A percentile compares a stretch with the other conserved stretches of the same genome.
phyloP scores from a whole-genome alignment of 2,113 vertebrate genomes.

The Larimichthys polyactis region DNA sequence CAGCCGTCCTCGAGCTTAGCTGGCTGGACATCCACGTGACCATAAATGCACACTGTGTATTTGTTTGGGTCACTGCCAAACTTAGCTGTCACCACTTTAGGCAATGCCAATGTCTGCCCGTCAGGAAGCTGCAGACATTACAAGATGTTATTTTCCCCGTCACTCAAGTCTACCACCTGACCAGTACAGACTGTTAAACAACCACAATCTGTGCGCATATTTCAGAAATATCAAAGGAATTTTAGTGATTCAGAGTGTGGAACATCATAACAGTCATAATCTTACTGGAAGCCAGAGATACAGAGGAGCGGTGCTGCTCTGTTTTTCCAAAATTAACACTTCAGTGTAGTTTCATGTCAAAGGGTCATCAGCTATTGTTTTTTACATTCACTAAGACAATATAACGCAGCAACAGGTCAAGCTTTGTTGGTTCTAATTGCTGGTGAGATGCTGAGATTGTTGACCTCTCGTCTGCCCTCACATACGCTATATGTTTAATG shows the following conservation, averaged over 20 bases:
- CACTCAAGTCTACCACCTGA: background rate
- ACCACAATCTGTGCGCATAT: background rate
- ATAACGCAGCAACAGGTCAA: background rate
- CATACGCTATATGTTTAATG: constrained; percentile 24
- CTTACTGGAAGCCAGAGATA: background rate
- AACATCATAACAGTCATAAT: background rate
- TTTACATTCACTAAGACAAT: background rate
- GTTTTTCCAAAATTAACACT: background rate
- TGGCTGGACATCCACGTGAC: constrained; percentile 93
- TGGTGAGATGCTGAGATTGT: background rate
- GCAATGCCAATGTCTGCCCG: constrained; percentile 83
- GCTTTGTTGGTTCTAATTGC: constrained; percentile 17
- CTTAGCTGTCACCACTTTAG: constrained; percentile 88
- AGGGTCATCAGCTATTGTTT: constrained; percentile 20
- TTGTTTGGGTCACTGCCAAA: constrained; percentile 87
- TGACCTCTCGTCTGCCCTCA: constrained; percentile 15
- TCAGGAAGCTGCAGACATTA: constrained; percentile 81
- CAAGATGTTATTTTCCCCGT: background rate
- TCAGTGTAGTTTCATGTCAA: background rate
- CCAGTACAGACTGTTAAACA: background rate
- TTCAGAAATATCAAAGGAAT: constrained; percentile 19
- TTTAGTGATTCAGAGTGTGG: background rate
- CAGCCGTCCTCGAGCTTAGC: constrained; percentile 90
- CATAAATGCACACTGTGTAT: constrained; percentile 90
- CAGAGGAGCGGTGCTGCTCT: background rate